phyloP scores from a whole-genome alignment of 2,888 invertebrate genomes.

The Ochlodes sylvanus region DNA sequence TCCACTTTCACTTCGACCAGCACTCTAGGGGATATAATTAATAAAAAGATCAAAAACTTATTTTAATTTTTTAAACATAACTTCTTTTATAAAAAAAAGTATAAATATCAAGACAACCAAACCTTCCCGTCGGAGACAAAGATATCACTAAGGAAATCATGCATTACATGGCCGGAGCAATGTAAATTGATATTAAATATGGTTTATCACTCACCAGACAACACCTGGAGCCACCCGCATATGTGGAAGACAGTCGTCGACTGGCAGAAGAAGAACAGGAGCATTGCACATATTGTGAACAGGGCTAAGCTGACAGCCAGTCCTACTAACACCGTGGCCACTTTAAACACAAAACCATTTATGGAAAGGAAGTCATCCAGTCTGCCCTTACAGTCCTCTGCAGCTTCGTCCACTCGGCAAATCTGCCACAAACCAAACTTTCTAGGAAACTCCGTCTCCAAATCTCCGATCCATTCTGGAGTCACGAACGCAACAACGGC shows the following conservation, averaged over 20 bases:
- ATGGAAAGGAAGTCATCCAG: slow-evolving; percentile 93
- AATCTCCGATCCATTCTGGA: slow-evolving; percentile 95
- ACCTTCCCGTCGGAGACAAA: slow-evolving; percentile 20
- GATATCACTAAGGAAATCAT: slow-evolving; percentile 20
- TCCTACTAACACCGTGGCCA: slow-evolving; percentile 95
- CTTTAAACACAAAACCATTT: slow-evolving; percentile 92
- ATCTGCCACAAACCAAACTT: slow-evolving; percentile 97
- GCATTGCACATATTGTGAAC: slow-evolving; percentile 94
- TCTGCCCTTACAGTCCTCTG: slow-evolving; percentile 93
- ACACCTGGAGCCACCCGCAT: slow-evolving; percentile 97
- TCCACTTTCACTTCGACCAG: slow-evolving; percentile 26
- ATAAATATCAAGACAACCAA: background rate
- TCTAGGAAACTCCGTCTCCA: slow-evolving; percentile 94
- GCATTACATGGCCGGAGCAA: background rate
- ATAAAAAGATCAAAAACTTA: background rate
- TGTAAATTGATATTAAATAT: slow-evolving; percentile 1
- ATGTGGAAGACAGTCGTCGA: slow-evolving; percentile 96
- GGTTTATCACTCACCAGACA: slow-evolving; percentile 90
- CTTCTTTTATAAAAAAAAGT: too few species aligned
- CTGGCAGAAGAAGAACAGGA: slow-evolving; percentile 96
- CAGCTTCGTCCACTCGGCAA: slow-evolving; percentile 91
- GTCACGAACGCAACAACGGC: slow-evolving; percentile 97
- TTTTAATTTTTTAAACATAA: too few species aligned
- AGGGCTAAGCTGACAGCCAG: slow-evolving; percentile 93
- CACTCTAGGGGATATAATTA: background rate